A percentile compares a stretch with the other conserved stretches of the same genome.
Evolutionary conservation across 2,888 invertebrate species (phyloP).

Genomic region (Terebella lapidaria): DNA sequence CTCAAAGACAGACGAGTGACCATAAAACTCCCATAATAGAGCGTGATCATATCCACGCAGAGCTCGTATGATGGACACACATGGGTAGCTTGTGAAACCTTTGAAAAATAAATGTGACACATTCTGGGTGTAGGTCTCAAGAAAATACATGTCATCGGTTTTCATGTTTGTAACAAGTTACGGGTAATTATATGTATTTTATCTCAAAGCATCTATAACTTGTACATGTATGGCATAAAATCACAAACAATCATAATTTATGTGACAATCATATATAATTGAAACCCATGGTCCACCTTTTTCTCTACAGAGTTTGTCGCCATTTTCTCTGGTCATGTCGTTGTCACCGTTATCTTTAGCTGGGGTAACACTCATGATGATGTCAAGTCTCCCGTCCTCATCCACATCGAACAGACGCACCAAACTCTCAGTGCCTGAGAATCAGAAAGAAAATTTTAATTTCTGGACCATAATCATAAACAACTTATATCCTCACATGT

Average conservation of each 20-base stretch:
- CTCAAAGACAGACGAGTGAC: constrained; percentile 32
- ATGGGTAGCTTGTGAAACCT: constrained; percentile 28
- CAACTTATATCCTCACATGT: too few relatives aligned
- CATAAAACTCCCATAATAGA: constrained; percentile 34
- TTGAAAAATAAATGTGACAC: not conserved
- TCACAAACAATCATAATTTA: too few relatives aligned
- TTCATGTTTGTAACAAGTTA: too few relatives aligned
- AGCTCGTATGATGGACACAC: constrained; percentile 37
- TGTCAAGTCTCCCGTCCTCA: constrained; percentile 42
- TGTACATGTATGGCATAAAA: too few relatives aligned
- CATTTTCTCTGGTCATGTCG: not conserved
- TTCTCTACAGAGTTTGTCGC: not conserved
- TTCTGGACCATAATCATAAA: too few relatives aligned
- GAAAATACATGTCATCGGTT: too few relatives aligned
- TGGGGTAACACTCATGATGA: constrained; percentile 31
- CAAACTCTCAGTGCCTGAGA: constrained; percentile 30
- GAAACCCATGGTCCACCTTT: too few relatives aligned
- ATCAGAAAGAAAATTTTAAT: not conserved
- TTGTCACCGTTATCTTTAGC: not conserved
- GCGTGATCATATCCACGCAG: constrained; percentile 42
- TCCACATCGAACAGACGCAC: constrained; percentile 42
- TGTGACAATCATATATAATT: too few relatives aligned
- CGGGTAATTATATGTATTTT: too few relatives aligned
- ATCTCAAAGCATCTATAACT: too few relatives aligned
- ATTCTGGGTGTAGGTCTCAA: not conserved